These are phyloP conservation scores for Halichoeres trimaculatus DNA, from an alignment of 2,113 vertebrate species.

Conservation along the genomic window DNA sequence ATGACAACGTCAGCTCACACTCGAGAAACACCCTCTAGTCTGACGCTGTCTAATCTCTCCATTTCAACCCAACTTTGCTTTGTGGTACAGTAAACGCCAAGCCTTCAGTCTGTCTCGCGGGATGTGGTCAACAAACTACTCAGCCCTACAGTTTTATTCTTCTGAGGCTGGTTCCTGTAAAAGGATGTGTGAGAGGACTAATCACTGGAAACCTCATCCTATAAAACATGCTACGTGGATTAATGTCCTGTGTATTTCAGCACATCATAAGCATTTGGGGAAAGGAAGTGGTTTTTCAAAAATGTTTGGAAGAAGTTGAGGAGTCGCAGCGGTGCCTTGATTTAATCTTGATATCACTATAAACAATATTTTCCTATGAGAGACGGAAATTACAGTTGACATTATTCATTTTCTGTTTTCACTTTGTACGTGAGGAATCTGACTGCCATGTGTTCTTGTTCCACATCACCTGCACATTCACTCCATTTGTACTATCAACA, in stretches of 20 bases:
- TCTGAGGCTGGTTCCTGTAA: conserved; percentile 60
- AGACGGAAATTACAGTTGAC: conserved; percentile 45
- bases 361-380: conserved; percentile 66
- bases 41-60: conserved; percentile 44
- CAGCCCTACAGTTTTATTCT: conserved; percentile 50
- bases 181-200: conserved; percentile 65
- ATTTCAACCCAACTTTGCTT: conserved; percentile 36
- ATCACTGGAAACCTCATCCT: conserved; percentile 63
- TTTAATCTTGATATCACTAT: conserved; percentile 59
- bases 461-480: conserved; percentile 34
- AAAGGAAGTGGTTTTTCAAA: conserved; percentile 66
- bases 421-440: conserved; percentile 23
- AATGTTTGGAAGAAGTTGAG: conserved; percentile 53
- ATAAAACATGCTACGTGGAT: conserved; percentile 64
- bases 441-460: conserved; percentile 57
- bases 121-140: conserved; percentile 70
- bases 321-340: conserved; percentile 49
- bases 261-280: conserved; percentile 51
- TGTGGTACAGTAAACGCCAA: conserved; percentile 36
- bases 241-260: conserved; percentile 58
- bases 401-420: conserved; percentile 37
- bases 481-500: conserved; percentile 61
- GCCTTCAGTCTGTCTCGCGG: conserved; percentile 52
- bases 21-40: conserved; percentile 35
- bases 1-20: conserved; percentile 50